Conservation (phyloP, 2,113 vertebrate species). For the Nannospalax galili region DNA sequence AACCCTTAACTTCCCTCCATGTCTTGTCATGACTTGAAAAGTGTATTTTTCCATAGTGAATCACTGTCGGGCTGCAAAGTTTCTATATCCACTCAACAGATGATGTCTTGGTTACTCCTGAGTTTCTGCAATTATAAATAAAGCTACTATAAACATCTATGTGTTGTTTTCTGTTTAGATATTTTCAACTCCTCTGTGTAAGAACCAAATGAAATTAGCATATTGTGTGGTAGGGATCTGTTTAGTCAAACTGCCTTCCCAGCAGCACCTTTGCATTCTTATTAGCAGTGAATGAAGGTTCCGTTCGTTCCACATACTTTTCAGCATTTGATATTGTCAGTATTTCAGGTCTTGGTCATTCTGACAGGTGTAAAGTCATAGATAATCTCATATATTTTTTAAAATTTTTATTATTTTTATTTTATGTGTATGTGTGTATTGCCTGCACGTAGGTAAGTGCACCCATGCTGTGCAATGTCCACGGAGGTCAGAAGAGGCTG, state of each 20-base stretch:
- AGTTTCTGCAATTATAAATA: neutral
- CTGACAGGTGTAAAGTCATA: neutral
- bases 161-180: neutral
- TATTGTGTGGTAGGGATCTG: neutral
- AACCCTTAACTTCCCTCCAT: neutral
- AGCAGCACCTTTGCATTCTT: neutral
- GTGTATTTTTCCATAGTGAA: neutral
- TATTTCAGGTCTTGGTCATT: neutral
- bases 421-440: too few relatives aligned
- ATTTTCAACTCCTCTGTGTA: neutral
- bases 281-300: neutral
- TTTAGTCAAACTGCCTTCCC: neutral
- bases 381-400: neutral
- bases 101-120: neutral
- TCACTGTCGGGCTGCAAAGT: neutral
- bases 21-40: neutral
- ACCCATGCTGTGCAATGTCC: too few relatives aligned
- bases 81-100: neutral
- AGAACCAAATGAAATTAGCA: neutral
- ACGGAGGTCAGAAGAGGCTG: too few relatives aligned
- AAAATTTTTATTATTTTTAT: neutral
- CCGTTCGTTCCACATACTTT: neutral
- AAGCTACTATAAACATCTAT: neutral
- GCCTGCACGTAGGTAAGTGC: too few relatives aligned
- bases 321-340: neutral